A percentile compares a stretch with the other conserved stretches of the same genome.
phyloP scores from a whole-genome alignment of 2,888 invertebrate genomes.

The Flexamia atlantica region DNA sequence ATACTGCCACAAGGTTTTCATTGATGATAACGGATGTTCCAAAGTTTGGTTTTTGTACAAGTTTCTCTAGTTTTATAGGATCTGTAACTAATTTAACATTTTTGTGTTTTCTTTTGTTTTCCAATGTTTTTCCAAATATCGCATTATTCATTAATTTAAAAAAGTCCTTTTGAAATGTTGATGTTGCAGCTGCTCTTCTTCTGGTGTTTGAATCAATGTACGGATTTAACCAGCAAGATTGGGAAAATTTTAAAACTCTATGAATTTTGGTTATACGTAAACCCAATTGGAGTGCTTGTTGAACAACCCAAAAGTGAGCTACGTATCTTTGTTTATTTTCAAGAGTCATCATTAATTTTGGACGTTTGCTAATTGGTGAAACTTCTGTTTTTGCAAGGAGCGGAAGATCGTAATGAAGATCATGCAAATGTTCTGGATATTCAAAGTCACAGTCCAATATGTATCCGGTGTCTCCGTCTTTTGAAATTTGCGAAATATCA shows the following conservation, averaged over 20 bases:
- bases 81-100: slow-evolving; percentile 53
- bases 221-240: slow-evolving; percentile 71
- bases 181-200: slow-evolving; percentile 68
- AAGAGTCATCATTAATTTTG: slow-evolving; percentile 62
- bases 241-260: slow-evolving; percentile 70
- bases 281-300: slow-evolving; percentile 66
- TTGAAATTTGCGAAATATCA: slow-evolving; percentile 11
- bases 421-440: slow-evolving; percentile 62
- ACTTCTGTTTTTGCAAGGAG: slow-evolving; percentile 52
- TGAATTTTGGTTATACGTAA: slow-evolving; percentile 70
- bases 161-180: slow-evolving; percentile 72
- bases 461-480: slow-evolving; percentile 58
- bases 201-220: slow-evolving; percentile 69
- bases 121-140: slow-evolving; percentile 48
- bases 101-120: slow-evolving; percentile 51
- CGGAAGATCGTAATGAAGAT: slow-evolving; percentile 57
- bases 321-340: slow-evolving; percentile 58
- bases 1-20: slow-evolving; percentile 61
- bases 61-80: slow-evolving; percentile 47
- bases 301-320: slow-evolving; percentile 46
- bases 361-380: slow-evolving; percentile 35
- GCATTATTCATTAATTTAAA: slow-evolving; percentile 53
- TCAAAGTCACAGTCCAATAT: slow-evolving; percentile 62
- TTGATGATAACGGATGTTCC: slow-evolving; percentile 31
- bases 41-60: slow-evolving; percentile 51